Base-by-base conservation (phyloP, 1,140 invertebrate species). In the Brachionus angularis region DNA sequence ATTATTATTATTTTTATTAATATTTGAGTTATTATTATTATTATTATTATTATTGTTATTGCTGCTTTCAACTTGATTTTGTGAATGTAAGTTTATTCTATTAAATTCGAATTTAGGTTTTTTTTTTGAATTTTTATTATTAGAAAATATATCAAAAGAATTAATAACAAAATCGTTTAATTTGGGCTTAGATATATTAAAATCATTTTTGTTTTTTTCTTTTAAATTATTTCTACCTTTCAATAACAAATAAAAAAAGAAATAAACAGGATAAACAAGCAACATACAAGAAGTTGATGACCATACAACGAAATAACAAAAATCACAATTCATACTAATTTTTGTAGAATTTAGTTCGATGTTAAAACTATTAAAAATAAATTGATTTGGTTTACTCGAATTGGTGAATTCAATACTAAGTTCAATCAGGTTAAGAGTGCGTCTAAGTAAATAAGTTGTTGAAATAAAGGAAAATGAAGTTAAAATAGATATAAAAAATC, bases 271-370 rank as follows among this genome's bases (percentile, higher is more conserved):
- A 42, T 67, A 67, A n/a, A 67, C 62, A 2, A 50, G n/a, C n/a
- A 67, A 25, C 5, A 67, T 21, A 67, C 62, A 67, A 1, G 62
- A 46, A n/a, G 62, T 67, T 2, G 47, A 67, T 50, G 47, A 50
- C 62, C 62, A 67, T 3, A 67, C 42, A 16, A 67, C 27, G 33
- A 67, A 50, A 50, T 47, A 67, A 46, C 62, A 67, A 42, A 67
- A 67, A 46, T 67, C 36, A 36, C 62, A 67, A 33, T 50, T 33
- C 12, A 67, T 23, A 39, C 36, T 29, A 14, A 42, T 58, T 21
- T 23, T 27, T 21, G 53, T 58, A 1, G 21, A 18, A 39, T 58
- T 58, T 12, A 58, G 39, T n/a, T 58, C 53, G 36, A 58, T 58
- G 14, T 58, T 58, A n/a, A n/a, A n/a, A 21, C 18, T 58, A 21